Conservation (phyloP, 2,113 vertebrate species). For the Pangasianodon hypophthalmus region DNA sequence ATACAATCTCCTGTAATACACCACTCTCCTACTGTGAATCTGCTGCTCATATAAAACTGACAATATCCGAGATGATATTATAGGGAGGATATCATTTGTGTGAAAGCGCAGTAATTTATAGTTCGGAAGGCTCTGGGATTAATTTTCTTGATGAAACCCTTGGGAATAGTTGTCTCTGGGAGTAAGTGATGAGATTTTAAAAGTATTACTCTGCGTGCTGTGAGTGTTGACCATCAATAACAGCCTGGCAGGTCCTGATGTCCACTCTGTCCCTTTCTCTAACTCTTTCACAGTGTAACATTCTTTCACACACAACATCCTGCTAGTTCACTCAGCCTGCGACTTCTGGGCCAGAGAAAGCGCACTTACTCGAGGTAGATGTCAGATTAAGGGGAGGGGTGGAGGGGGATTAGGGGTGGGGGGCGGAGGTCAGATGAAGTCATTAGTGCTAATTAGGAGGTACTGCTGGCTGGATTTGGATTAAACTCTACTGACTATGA, state of each 20-base stretch:
- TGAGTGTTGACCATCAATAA: conserved; percentile 59
- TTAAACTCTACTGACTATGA: conserved; percentile 25
- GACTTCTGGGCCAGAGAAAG: conserved; percentile 43
- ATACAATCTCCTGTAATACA: conserved; percentile 28
- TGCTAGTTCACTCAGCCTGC: background rate
- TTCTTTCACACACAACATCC: background rate
- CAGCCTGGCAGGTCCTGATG: conserved; percentile 43
- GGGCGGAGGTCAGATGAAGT: background rate
- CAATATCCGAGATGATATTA: conserved; percentile 49
- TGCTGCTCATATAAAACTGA: conserved; percentile 39
- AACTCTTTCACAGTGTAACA: background rate
- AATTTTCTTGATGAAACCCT: conserved; percentile 59
- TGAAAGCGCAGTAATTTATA: conserved; percentile 54
- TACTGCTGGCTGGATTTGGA: conserved; percentile 37
- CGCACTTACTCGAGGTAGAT: conserved; percentile 29
- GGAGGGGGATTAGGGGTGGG: background rate
- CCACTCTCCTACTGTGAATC: conserved; percentile 27
- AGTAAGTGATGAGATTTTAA: conserved; percentile 62
- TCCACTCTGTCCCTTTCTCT: conserved; percentile 18
- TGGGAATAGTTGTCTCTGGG: conserved; percentile 45
- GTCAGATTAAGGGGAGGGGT: background rate
- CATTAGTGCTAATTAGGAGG: conserved; percentile 42
- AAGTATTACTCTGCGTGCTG: conserved; percentile 56
- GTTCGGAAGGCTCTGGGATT: conserved; percentile 50
- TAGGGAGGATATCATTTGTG: conserved; percentile 52